phyloP scores from a whole-genome alignment of 2,797 vertebrate genomes.

The Catamblyrhynchus diadema region DNA sequence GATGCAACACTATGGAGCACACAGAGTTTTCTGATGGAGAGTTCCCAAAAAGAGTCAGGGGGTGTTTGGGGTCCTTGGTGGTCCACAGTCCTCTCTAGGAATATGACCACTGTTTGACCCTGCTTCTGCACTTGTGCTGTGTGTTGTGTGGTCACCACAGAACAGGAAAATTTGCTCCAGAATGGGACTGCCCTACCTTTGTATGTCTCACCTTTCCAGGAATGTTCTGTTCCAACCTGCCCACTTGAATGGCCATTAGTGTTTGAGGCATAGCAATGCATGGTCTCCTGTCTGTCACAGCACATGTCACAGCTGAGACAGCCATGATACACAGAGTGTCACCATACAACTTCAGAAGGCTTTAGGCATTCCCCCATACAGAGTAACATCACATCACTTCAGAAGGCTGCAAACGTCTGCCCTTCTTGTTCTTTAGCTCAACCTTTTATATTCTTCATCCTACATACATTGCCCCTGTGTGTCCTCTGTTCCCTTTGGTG shows the following conservation, averaged over 20 bases:
- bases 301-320: not conserved
- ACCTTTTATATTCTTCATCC: not conserved
- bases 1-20: not conserved
- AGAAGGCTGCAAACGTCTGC: not conserved
- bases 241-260: not conserved
- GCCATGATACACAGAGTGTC: not conserved
- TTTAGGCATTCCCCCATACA: not conserved
- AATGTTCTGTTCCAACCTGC: not conserved
- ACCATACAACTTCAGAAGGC: not conserved
- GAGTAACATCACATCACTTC: not conserved
- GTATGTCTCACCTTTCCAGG: not conserved
- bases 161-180: not conserved
- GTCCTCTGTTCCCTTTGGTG: not conserved
- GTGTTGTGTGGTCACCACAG: not conserved
- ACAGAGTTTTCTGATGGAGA: rapidly evolving
- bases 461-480: not conserved
- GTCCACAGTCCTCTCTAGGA: not conserved
- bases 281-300: not conserved
- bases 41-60: rapidly evolving
- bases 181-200: not conserved
- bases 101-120: not conserved
- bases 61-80: not conserved
- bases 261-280: not conserved
- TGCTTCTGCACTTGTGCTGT: not conserved
- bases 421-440: not conserved